These are phyloP conservation scores for Ptychobarbus kaznakovi DNA, from an alignment of 2,797 vertebrate species.

Conservation along the genomic window DNA sequence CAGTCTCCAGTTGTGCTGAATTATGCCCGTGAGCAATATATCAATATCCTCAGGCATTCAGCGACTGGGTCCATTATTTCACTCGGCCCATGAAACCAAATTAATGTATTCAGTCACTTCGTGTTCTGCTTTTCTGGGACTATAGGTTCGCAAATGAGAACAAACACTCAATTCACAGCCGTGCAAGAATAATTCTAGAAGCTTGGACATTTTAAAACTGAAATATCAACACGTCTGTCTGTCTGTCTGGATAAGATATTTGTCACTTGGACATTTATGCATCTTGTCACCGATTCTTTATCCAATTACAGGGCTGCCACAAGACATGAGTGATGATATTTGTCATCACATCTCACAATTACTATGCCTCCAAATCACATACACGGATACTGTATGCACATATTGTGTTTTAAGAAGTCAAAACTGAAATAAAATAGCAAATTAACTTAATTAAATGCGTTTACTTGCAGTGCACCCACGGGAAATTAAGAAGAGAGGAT, in stretches of 20 bases:
- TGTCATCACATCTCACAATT: background rate
- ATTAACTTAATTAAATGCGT: slow-evolving; percentile 1
- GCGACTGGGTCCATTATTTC: background rate
- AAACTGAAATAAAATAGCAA: background rate
- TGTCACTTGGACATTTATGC: background rate
- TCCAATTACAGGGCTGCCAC: background rate
- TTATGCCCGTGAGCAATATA: slow-evolving; percentile 12
- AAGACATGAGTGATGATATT: background rate
- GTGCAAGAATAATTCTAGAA: background rate
- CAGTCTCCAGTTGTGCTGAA: background rate
- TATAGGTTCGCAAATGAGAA: background rate
- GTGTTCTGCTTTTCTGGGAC: slow-evolving; percentile 10
- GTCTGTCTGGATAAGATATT: background rate
- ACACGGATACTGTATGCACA: background rate
- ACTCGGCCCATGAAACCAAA: slow-evolving; percentile 8
- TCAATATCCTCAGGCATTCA: slow-evolving; percentile 28
- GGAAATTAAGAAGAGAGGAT: slow-evolving; percentile 11
- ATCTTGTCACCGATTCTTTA: slow-evolving; percentile 15
- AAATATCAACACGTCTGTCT: background rate
- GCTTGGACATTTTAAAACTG: background rate
- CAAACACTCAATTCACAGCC: background rate
- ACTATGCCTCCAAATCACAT: background rate
- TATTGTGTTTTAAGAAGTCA: slow-evolving; percentile 1
- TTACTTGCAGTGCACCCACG: background rate
- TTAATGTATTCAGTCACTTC: background rate